These are phyloP conservation scores for Acanthosepion esculentum DNA, from an alignment of 2,888 invertebrate species.

Conservation along the genomic window DNA sequence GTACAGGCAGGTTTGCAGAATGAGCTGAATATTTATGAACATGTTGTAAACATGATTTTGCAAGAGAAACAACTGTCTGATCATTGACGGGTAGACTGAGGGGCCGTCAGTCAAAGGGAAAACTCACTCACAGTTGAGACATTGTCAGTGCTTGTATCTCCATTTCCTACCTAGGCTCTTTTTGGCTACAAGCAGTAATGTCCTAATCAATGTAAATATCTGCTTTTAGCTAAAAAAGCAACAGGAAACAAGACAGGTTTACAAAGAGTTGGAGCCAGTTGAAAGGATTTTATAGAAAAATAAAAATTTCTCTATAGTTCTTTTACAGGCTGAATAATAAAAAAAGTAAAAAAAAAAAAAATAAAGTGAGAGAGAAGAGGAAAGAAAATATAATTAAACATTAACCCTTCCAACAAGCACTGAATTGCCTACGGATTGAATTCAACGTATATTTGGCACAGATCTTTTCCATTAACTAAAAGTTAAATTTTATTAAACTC, in stretches of 20 bases:
- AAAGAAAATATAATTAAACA: not conserved
- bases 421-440: constrained; percentile 23
- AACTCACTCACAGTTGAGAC: constrained; percentile 36
- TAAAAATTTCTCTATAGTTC: not conserved
- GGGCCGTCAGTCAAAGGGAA: constrained; percentile 33
- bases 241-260: not conserved
- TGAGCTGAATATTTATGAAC: constrained; percentile 44
- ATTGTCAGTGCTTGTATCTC: not conserved
- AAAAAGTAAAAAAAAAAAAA: not conserved
- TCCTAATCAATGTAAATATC: not conserved
- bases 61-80: constrained; percentile 44
- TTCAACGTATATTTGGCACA: constrained; percentile 33
- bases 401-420: constrained; percentile 13
- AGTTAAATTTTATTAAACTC: not conserved
- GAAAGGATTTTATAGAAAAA: not conserved
- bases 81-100: constrained; percentile 41
- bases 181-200: constrained; percentile 15
- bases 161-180: not conserved
- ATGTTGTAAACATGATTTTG: constrained; percentile 13
- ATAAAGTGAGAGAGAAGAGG: too few species aligned
- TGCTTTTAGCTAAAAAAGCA: not conserved
- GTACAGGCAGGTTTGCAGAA: constrained; percentile 47
- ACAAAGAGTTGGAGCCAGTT: not conserved
- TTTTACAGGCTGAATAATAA: not conserved
- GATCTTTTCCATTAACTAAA: not conserved